Evolutionary conservation across 2,113 vertebrate species (phyloP).

Genomic region (Penelope pileata): DNA sequence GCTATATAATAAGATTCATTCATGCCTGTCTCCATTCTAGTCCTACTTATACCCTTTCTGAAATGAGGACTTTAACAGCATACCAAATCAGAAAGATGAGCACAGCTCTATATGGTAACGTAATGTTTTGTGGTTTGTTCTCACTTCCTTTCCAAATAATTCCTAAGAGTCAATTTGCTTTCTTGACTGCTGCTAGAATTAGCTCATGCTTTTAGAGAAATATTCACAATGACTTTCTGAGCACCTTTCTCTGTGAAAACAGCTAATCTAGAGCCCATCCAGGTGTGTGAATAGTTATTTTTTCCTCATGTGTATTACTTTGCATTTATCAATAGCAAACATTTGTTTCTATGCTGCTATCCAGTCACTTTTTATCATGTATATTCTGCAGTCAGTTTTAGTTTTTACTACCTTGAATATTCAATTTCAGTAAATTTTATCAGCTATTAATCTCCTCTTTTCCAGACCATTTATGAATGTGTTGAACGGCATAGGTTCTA

Average conservation of each 20-base stretch:
- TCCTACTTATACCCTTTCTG: not conserved
- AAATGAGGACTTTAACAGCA: not conserved
- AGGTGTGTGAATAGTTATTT: not conserved
- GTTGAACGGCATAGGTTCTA: not conserved
- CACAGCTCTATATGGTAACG: not conserved
- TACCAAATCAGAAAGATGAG: not conserved
- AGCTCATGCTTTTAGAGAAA: not conserved
- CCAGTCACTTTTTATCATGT: not conserved
- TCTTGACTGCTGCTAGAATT: not conserved
- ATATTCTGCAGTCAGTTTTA: not conserved
- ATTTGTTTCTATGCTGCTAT: not conserved
- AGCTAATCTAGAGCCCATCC: not conserved
- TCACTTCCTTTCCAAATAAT: not conserved
- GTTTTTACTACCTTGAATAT: not conserved
- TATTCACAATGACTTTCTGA: not conserved
- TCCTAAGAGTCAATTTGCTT: not conserved
- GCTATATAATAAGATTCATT: not conserved
- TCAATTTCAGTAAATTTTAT: not conserved
- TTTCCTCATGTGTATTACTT: not conserved
- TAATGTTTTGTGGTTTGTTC: not conserved
- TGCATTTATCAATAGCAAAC: not conserved
- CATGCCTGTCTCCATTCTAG: not conserved
- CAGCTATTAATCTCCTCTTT: not conserved
- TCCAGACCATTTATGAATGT: not conserved
- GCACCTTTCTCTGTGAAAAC: not conserved